Percentiles rank a stretch among this genome's conserved stretches.
phyloP scores from a whole-genome alignment of 2,113 vertebrate genomes.

The Grallaria varia region DNA sequence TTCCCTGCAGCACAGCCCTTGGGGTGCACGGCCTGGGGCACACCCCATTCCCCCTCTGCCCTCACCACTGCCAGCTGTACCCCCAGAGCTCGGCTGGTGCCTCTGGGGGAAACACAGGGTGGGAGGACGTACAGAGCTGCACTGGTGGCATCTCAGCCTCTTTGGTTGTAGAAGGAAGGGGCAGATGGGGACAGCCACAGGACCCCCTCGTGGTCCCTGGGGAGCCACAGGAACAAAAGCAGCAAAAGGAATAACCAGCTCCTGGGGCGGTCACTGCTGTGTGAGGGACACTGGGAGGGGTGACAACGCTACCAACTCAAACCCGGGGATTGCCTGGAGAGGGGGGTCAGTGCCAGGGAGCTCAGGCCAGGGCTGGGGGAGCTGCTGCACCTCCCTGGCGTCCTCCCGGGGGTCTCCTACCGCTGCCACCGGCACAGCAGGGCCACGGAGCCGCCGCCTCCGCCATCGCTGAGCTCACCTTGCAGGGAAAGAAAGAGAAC shows the following conservation, averaged over 20 bases:
- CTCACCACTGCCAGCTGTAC: not conserved
- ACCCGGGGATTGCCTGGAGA: not conserved
- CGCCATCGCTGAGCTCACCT: slow-evolving; percentile 24
- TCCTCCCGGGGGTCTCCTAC: not conserved
- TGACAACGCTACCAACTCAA: not conserved
- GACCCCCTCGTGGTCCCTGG: not conserved
- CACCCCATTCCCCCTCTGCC: not conserved
- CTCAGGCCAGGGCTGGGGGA: not conserved
- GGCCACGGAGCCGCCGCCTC: slow-evolving; percentile 28
- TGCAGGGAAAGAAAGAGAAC: not conserved
- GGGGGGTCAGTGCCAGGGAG: not conserved
- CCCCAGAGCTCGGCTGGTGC: not conserved
- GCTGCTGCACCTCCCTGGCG: not conserved
- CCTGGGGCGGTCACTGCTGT: not conserved
- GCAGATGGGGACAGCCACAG: accelerated
- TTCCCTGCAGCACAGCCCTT: not conserved
- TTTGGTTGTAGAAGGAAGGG: slow-evolving; percentile 3
- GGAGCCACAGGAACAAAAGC: not conserved
- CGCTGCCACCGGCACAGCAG: slow-evolving; percentile 13
- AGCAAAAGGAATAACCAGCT: not conserved
- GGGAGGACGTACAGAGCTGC: not conserved
- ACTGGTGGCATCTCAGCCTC: not conserved
- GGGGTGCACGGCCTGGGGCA: accelerated
- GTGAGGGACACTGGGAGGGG: not conserved
- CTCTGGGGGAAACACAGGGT: not conserved